A percentile compares a stretch with the other conserved stretches of the same genome.
Conservation (phyloP, 64 coral and sea anemone genomes). For the Porites australiensis region DNA sequence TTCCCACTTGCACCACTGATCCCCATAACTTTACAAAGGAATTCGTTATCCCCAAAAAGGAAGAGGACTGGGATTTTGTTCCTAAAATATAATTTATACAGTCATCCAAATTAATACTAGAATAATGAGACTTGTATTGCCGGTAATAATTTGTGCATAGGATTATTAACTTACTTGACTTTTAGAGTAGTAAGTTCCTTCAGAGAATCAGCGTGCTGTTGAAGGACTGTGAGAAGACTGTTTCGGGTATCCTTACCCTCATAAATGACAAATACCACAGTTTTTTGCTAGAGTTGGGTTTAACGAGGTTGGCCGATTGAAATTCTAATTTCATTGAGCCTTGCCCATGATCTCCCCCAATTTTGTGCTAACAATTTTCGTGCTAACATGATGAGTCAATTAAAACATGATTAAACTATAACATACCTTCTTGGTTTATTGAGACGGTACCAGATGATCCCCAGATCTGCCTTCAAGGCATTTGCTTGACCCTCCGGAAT, state of each 20-base stretch:
- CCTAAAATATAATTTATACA: neutral
- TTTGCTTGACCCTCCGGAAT: conserved; percentile 28
- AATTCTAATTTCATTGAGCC: conserved; percentile 30
- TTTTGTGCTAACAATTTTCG: neutral
- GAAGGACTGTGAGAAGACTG: conserved; percentile 1
- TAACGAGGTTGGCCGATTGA: conserved; percentile 15
- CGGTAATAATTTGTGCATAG: neutral
- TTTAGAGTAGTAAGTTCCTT: neutral
- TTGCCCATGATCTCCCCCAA: conserved; percentile 4
- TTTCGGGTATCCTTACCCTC: conserved; percentile 42
- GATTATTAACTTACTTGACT: neutral
- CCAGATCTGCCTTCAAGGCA: conserved; percentile 38
- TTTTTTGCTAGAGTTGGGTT: conserved; percentile 33
- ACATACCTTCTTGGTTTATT: conserved; percentile 30
- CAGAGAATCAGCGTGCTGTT: neutral
- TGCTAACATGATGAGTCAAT: too few relatives aligned
- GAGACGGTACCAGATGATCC: conserved; percentile 18
- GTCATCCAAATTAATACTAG: neutral
- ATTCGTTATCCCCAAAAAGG: conserved; percentile 12
- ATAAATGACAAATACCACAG: conserved; percentile 25
- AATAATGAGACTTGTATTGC: neutral
- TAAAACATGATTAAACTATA: neutral
- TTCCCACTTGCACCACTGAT: conserved; percentile 17
- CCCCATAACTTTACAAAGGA: conserved; percentile 33
- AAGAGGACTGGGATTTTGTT: neutral